Base-by-base conservation (phyloP, 2,113 vertebrate species). In the Geococcyx californianus region DNA sequence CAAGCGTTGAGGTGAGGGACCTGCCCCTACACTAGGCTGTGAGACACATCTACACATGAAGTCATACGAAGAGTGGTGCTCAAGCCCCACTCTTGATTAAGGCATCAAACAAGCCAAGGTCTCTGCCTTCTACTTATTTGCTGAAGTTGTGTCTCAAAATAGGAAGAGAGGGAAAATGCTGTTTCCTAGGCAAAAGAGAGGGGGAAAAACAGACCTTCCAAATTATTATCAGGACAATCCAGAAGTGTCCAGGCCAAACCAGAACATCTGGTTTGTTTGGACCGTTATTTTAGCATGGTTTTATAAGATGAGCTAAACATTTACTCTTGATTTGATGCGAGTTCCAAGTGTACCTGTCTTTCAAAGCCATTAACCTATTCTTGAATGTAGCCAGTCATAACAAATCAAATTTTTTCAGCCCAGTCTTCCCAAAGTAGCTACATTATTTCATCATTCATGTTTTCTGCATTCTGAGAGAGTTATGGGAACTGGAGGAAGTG, bases 261-360 rank as follows among this genome's bases (percentile, higher is more conserved):
- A 75, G 62, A 74, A 68, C 44, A 78, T 31, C 76, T 59, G 72
- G 14, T 42, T 72, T 82, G 33, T 70, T 38, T 66, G 38, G 33
- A 31, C 19, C 11, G 36, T 6, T 56, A 47, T 55, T 78, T 70
- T 20, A 82, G 13, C 24, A 24, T 0, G 0, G 72, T 66, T 79
- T 82, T 28, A 26, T 20, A 38, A 58, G 3, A 40, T 11, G 26
- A 44, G 44, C 69, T 49, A 70, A 91, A 67, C 2, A 17, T 77
- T 31, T 76, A 6, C 33, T 52, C 54, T 26, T 40, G 44, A 25
- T 77, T 75, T 89, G 58, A 33, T 19, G 36, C 0, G 1, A 68
- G 25, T 80, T 59, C 66, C 40, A 79, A 49, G 28, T 28, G 36
- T 28, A 54, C 49, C 40, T 85, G 67, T 51, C 42, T 62, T 95